Evolutionary conservation across 2,797 vertebrate genomes (phyloP), one percentile per base, ranked within the genome.

Genomic region (Callimico goeldii): DNA sequence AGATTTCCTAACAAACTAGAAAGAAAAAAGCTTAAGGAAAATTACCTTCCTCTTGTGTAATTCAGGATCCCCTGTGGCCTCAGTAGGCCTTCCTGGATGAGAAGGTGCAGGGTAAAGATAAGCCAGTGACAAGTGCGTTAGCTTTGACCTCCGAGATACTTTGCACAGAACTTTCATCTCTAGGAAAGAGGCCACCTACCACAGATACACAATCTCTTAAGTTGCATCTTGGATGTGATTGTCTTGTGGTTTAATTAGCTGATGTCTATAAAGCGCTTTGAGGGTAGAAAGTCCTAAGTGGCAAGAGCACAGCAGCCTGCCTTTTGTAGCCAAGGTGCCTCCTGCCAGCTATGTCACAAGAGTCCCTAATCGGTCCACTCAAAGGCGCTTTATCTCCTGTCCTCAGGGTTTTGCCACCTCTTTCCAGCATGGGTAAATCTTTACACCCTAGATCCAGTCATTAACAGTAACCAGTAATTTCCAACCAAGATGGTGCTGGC

Each of bases 381-480:
- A 96, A 70, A 96, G 87, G 82, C 17, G 15, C 85, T 94, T 97
- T 97, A 98, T 98, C 98, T 97, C 64, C 87, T 96, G 77, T 97
- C 97, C 52, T 70, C 64, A 0, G 94, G 96, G 90, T 83, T 81
- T 61, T 84, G 96, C 91, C 95, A 93, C 92, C 92, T 96, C 96
- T 89, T 61, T n/a, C 64, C 84, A 94, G 87, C 87, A 70, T 20
- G 55, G 43, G 58, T 81, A 90, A 55, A 94, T 94, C 97, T 95
- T 96, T 81, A 87, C 88, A 88, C 43, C 67, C 64, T 28, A 43
- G 58, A 83, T 97, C 96, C 87, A 93, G 89, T 94, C 96, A 96
- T 98, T 98, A 98, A 87, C 94, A 97, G 94, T 41, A 96, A 94
- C 97, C 95, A 93, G 95, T 98, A 94, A 97, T 98, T 98, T 97